A percentile compares a stretch with the other conserved stretches of the same genome.
Evolutionary conservation across 2,888 invertebrate species (phyloP).

Genomic region (Rhyacophila evoluta): DNA sequence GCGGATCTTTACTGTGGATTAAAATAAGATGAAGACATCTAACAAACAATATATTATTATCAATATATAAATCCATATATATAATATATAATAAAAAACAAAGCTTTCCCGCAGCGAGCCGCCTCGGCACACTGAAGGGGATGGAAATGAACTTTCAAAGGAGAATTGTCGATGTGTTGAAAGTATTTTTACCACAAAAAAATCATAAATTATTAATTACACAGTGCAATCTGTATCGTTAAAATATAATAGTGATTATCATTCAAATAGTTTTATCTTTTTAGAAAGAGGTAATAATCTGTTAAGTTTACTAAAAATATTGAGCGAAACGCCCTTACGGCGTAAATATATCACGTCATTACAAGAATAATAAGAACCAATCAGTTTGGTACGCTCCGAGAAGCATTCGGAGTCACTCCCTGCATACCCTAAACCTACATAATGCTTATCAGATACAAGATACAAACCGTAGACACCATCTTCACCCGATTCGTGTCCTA

Average conservation of each 20-base stretch:
- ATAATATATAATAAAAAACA: constrained; percentile 1
- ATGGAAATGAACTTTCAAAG: not conserved
- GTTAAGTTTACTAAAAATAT: constrained; percentile 72
- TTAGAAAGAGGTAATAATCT: constrained; percentile 73
- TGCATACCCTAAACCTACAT: constrained; percentile 68
- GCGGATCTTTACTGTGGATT: constrained; percentile 27
- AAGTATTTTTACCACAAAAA: constrained; percentile 25
- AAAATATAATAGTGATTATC: constrained; percentile 64
- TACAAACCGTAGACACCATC: constrained; percentile 63
- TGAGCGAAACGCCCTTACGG: constrained; percentile 69
- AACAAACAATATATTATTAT: not conserved
- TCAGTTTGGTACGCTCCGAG: constrained; percentile 65
- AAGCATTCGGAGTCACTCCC: constrained; percentile 35
- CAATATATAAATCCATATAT: constrained; percentile 14
- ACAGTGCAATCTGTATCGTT: constrained; percentile 41
- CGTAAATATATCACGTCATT: constrained; percentile 70
- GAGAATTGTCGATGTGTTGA: not conserved
- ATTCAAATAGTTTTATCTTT: constrained; percentile 62
- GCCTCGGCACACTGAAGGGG: not conserved
- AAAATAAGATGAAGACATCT: constrained; percentile 39
- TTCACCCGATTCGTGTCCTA: constrained; percentile 35
- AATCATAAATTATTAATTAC: not conserved
- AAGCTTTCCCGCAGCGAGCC: not conserved
- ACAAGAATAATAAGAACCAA: constrained; percentile 71
- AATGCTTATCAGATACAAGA: constrained; percentile 67